Evolutionary conservation across 2,113 vertebrate genomes (phyloP).

Genomic region (Neoarius graeffei): DNA sequence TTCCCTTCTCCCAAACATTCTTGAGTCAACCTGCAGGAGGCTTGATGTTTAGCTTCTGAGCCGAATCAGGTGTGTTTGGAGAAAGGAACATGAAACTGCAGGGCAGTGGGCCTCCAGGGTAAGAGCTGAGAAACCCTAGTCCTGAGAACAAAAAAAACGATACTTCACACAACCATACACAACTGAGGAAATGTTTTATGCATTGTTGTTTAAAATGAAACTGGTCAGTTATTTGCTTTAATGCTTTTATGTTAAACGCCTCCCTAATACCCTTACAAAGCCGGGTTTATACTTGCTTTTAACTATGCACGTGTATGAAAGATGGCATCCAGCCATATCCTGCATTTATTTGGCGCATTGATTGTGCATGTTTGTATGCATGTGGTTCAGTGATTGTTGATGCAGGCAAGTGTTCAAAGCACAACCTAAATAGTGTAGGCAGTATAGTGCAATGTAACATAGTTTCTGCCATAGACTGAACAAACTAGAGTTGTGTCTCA

Average conservation of each 20-base stretch:
- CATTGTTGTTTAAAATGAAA: conserved; percentile 16
- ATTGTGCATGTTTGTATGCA: conserved; percentile 13
- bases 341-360: not conserved
- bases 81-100: not conserved
- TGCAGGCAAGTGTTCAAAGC: not conserved
- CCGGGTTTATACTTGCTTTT: conserved; percentile 26
- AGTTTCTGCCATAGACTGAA: conserved; percentile 9
- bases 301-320: not conserved
- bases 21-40: not conserved
- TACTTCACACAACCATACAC: conserved; percentile 22
- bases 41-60: not conserved
- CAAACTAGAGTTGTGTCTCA: not conserved
- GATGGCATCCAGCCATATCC: not conserved
- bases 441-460: conserved; percentile 2
- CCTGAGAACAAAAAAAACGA: conserved; percentile 28
- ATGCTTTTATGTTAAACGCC: not conserved
- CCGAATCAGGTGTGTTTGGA: not conserved
- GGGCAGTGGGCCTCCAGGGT: not conserved
- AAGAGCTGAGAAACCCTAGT: not conserved
- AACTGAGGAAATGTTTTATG: conserved; percentile 23
- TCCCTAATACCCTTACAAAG: conserved; percentile 16
- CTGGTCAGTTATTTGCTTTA: conserved; percentile 25
- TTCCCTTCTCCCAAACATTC: not conserved
- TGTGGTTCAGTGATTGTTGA: not conserved
- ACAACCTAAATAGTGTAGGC: not conserved